Conservation (phyloP, 2,888 invertebrate genomes). For the Resseliella maxima region DNA sequence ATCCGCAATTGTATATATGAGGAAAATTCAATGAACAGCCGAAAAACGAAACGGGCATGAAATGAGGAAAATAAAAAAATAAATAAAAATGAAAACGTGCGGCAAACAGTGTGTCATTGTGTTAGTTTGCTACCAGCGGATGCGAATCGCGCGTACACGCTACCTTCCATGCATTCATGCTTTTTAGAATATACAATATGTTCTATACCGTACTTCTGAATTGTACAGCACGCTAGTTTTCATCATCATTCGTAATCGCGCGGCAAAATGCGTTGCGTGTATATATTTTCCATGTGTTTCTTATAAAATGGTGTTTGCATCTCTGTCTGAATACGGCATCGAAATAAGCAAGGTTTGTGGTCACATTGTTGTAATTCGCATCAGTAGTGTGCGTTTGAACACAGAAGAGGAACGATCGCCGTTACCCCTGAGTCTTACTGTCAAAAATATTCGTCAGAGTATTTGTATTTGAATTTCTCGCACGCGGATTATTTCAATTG, state of each 20-base stretch:
- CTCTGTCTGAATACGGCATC: background rate
- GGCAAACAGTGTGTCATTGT: background rate
- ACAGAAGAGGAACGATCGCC: constrained; percentile 15
- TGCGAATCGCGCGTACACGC: background rate
- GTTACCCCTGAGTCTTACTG: background rate
- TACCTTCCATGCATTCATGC: background rate
- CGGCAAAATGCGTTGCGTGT: background rate
- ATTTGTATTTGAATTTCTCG: constrained; percentile 27
- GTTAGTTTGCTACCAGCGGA: background rate
- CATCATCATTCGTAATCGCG: background rate
- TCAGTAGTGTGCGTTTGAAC: constrained; percentile 30
- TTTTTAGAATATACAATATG: background rate
- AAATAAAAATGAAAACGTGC: background rate
- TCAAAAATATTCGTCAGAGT: constrained; percentile 28
- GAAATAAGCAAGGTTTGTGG: background rate
- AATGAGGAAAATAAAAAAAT: background rate
- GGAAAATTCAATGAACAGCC: too few species aligned
- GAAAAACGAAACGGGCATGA: too few species aligned
- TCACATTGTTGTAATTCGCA: constrained; percentile 29
- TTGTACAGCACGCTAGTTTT: background rate
- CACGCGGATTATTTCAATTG: constrained; percentile 26
- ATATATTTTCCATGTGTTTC: constrained; percentile 12
- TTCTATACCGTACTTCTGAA: too few species aligned
- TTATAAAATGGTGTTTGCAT: background rate
- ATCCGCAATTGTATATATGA: background rate